These are phyloP conservation scores for Polyommatus iphigenia DNA, from an alignment of 2,888 invertebrate species.

Conservation along the genomic window DNA sequence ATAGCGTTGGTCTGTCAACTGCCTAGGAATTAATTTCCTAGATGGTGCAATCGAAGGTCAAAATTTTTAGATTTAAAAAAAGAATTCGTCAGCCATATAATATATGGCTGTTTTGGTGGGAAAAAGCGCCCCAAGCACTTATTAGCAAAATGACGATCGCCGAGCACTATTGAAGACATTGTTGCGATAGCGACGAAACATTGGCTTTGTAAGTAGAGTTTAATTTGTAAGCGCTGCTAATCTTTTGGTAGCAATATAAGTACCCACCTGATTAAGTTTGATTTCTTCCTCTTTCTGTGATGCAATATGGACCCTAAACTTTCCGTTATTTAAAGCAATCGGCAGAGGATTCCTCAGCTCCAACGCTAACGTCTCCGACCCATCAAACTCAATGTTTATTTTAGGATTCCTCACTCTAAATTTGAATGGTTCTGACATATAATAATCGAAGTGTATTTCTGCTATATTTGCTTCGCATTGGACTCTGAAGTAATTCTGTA, in stretches of 20 bases:
- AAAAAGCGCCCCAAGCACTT: too few relatives aligned
- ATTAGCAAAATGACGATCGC: not conserved
- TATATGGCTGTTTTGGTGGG: too few relatives aligned
- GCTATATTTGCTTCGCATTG: not conserved
- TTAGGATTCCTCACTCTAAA: not conserved
- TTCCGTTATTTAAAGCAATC: not conserved
- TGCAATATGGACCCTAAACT: not conserved
- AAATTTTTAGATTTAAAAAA: too few relatives aligned
- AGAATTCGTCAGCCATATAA: too few relatives aligned
- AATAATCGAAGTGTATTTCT: not conserved
- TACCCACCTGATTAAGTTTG: not conserved
- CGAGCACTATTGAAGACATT: not conserved
- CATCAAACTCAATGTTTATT: not conserved
- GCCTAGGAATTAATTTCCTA: too few relatives aligned
- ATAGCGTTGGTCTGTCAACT: too few relatives aligned
- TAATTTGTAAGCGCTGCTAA: not conserved
- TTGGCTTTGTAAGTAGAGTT: not conserved
- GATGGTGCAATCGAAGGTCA: too few relatives aligned
- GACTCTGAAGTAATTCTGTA: conserved; percentile 8
- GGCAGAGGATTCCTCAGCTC: conserved; percentile 11
- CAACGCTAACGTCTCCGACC: not conserved
- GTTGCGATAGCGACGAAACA: not conserved
- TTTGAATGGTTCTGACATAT: not conserved
- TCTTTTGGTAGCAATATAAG: not conserved
- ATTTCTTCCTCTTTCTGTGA: not conserved